Conservation (phyloP, 2,888 invertebrate species). For the Melolontha melolontha region DNA sequence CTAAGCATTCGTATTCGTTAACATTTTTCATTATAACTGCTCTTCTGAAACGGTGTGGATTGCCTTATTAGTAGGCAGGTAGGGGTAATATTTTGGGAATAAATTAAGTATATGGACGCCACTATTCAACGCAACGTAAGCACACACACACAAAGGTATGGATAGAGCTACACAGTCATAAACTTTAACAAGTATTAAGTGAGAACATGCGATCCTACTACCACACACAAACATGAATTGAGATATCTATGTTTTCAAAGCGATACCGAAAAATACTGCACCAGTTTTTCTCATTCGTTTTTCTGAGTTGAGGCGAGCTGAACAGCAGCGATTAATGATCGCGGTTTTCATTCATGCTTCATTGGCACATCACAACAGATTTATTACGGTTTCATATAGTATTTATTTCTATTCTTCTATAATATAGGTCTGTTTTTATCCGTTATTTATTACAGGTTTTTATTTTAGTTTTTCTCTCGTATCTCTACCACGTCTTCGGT, state of each 20-base stretch:
- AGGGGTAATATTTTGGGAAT: conserved; percentile 47
- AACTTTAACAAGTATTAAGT: conserved; percentile 55
- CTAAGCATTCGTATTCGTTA: not conserved
- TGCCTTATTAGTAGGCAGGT: conserved; percentile 37
- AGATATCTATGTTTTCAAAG: conserved; percentile 59
- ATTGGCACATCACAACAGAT: conserved; percentile 58
- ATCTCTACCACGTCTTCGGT: conserved; percentile 19
- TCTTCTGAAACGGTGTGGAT: not conserved
- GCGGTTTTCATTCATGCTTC: conserved; percentile 63
- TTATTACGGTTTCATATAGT: conserved; percentile 56
- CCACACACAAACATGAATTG: conserved; percentile 54
- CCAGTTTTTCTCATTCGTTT: conserved; percentile 55
- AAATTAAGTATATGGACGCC: conserved; percentile 49
- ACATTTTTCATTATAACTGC: not conserved
- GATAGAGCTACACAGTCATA: conserved; percentile 43
- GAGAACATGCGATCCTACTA: conserved; percentile 56
- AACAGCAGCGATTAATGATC: conserved; percentile 57
- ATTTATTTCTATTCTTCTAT: conserved; percentile 51
- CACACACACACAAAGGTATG: conserved; percentile 5
- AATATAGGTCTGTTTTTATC: conserved; percentile 48
- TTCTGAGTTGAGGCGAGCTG: conserved; percentile 27
- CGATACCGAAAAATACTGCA: conserved; percentile 57
- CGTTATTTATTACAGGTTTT: conserved; percentile 40
- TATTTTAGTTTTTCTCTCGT: conserved; percentile 21
- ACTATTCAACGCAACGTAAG: conserved; percentile 43